Conservation (phyloP, 2,797 vertebrate species). For the Sternarchorhynchus goeldii region DNA sequence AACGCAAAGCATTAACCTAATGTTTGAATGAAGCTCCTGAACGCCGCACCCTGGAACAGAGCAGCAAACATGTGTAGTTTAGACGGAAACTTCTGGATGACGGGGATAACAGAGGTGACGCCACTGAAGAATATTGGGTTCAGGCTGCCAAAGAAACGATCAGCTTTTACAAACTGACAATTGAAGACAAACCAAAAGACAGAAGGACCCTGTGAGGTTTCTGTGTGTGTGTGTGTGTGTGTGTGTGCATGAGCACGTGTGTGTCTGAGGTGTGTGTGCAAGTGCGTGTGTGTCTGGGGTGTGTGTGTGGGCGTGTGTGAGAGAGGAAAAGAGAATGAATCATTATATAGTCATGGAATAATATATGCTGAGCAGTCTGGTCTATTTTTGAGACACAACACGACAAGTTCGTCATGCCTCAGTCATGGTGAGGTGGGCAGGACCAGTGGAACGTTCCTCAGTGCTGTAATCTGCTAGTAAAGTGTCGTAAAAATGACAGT, state of each 20-base stretch:
- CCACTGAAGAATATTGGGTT: slow-evolving; percentile 14
- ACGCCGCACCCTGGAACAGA: too few species aligned
- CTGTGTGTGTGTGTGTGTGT: slow-evolving; percentile 28
- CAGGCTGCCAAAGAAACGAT: slow-evolving; percentile 34
- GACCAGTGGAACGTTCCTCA: too few species aligned
- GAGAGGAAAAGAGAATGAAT: slow-evolving; percentile 34
- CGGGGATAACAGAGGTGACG: too few species aligned
- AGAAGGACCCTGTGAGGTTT: slow-evolving; percentile 35
- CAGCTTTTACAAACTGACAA: slow-evolving; percentile 23
- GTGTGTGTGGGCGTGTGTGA: slow-evolving; percentile 8
- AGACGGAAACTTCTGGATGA: too few species aligned
- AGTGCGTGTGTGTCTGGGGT: slow-evolving; percentile 8
- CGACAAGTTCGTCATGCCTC: slow-evolving; percentile 26
- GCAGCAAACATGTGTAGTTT: too few species aligned
- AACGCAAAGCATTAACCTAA: too few species aligned
- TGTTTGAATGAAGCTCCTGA: too few species aligned
- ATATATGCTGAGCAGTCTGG: slow-evolving; percentile 10
- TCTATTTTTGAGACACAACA: slow-evolving; percentile 44
- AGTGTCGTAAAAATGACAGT: slow-evolving; percentile 55
- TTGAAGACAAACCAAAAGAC: slow-evolving; percentile 29
- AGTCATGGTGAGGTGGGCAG: too few species aligned
- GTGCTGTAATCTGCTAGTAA: slow-evolving; percentile 43
- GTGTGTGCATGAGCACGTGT: background rate
- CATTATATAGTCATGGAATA: slow-evolving; percentile 18
- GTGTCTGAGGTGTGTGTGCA: background rate